Conservation (phyloP, 2,888 invertebrate species). For the Caenorhabditis sinica region DNA sequence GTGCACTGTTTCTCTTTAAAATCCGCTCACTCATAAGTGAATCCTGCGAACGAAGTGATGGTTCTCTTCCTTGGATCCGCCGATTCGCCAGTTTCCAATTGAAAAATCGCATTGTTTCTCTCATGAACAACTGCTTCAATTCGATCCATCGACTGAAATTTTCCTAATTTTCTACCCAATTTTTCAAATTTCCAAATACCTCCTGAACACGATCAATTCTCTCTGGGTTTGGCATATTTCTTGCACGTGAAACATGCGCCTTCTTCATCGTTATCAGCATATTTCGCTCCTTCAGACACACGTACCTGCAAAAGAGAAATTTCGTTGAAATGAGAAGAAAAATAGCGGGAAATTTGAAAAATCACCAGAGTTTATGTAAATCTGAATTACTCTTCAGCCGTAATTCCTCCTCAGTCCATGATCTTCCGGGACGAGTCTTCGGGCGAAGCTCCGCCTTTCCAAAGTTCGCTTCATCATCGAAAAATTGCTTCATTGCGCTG, state of each 20-base stretch:
- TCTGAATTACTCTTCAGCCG: conserved; percentile 96
- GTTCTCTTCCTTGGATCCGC: conserved; percentile 76
- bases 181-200: conserved; percentile 55
- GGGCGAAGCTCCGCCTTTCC: conserved; percentile 76
- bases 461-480: conserved; percentile 78
- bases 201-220: conserved; percentile 81
- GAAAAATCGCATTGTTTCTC: conserved; percentile 92
- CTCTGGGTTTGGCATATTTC: conserved; percentile 82
- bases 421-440: conserved; percentile 78
- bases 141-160: conserved; percentile 91
- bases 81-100: conserved; percentile 93
- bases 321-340: conserved; percentile 4
- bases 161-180: not conserved
- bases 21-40: conserved; percentile 77
- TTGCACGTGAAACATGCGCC: conserved; percentile 86
- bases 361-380: conserved; percentile 96
- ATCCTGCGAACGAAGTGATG: conserved; percentile 82
- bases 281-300: conserved; percentile 95
- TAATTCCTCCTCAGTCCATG: conserved; percentile 93
- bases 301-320: conserved; percentile 86
- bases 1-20: not conserved
- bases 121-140: conserved; percentile 93
- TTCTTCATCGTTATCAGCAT: conserved; percentile 95
- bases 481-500: conserved; percentile 72
- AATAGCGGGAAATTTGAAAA: conserved; percentile 7